Evolutionary conservation across 2,888 invertebrate species (phyloP), one percentile per base, ranked within the genome.

Genomic region (Schizotus pectinicornis): DNA sequence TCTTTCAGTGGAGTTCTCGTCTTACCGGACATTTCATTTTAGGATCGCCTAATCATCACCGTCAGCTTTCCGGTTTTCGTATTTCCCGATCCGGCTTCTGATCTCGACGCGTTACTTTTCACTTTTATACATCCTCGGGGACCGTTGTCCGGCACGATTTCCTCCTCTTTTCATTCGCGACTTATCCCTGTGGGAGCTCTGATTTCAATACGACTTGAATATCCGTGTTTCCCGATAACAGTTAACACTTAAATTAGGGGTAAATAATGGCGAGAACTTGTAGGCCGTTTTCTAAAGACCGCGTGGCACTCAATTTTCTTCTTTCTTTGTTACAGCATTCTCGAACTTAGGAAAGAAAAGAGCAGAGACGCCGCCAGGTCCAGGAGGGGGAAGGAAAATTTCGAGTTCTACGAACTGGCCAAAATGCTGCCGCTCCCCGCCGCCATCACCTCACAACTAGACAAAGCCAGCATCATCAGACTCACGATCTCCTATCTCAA

Each of bases 401-500:
- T 90, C 79, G 96, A 97, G 84, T 97, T 96, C 83, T 95, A 95
- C 81, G 95, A 95, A 83, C 84, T 97, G 78, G 95, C 96, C 63
- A 95, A 92, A 85, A 95, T 92, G 95, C 85, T 92, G 80, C 96
- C 93, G 30, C 85, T 91, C 67, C 94, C 91, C 12, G 91, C 94
- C 32, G 94, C 94, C 75, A 95, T 95, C 77, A 95, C 95, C 77
- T 92, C 93, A 76, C 94, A 94, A 83, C 85, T 96, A 83, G 95
- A 95, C 82, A 95, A 95, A 82, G 95, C 95, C 63, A 95, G 95
- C 78, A 95, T 96, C 81, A 95, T 96, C 84, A 88, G 95, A 81
- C 89, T 96, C 80, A 95, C 95, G 77, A 95, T 96, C 81, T 94
- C 94, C 82, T 96, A 94, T 86, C 88, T 96, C 81, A 95, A 94